A percentile compares a stretch with the other conserved stretches of the same genome.
Evolutionary conservation across 2,888 invertebrate species (phyloP).

Genomic region (Cyaniris semiargus): DNA sequence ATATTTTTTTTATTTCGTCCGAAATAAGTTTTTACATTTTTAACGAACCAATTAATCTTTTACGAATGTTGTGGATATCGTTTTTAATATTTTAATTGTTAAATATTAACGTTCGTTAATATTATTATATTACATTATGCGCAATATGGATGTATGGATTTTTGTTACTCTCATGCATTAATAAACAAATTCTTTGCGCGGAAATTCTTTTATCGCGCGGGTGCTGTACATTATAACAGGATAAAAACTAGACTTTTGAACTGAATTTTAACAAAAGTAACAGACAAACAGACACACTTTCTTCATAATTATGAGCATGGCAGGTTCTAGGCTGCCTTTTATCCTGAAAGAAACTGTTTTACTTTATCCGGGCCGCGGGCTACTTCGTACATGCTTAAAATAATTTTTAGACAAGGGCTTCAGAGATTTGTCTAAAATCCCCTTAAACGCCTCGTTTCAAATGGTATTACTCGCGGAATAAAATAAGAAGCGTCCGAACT

Average conservation of each 20-base stretch:
- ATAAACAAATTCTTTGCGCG: too few relatives aligned
- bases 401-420: not conserved
- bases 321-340: too few relatives aligned
- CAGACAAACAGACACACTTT: too few relatives aligned
- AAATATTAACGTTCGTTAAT: not conserved
- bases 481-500: not conserved
- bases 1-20: not conserved
- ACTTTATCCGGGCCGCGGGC: not conserved
- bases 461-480: not conserved
- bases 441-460: not conserved
- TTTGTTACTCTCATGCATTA: not conserved
- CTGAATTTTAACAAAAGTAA: too few relatives aligned
- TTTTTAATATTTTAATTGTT: not conserved
- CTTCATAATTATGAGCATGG: too few relatives aligned
- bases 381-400: not conserved
- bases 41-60: conserved; percentile 29
- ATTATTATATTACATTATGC: not conserved
- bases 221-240: too few relatives aligned
- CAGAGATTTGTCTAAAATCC: not conserved
- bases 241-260: too few relatives aligned
- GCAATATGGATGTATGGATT: not conserved
- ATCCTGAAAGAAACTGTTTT: too few relatives aligned
- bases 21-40: conserved; percentile 14
- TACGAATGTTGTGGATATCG: conserved; percentile 17
- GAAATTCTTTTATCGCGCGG: too few relatives aligned